These are phyloP conservation scores for Halocynthia aurantium DNA, from an alignment of 23 tunicate species.

Conservation along the genomic window DNA sequence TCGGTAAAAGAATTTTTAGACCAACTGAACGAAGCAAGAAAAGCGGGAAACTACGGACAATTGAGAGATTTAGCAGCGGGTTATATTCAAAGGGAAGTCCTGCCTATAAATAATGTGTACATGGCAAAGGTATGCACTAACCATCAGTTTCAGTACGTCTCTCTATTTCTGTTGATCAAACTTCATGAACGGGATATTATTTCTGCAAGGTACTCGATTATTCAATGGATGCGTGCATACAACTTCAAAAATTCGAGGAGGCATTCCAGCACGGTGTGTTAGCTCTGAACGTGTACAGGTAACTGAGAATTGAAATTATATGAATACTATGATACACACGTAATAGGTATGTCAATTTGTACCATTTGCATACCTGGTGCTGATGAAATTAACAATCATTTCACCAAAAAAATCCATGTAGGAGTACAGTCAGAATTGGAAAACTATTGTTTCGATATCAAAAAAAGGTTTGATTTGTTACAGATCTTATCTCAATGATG, in stretches of 20 bases:
- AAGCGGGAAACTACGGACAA: conserved; percentile 25
- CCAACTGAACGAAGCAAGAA: conserved; percentile 30
- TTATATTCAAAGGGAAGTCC: conserved; percentile 48
- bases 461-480: background rate
- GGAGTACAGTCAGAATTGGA: too few species aligned
- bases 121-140: conserved; percentile 67
- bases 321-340: too few species aligned
- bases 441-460: too few species aligned
- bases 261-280: conserved; percentile 62
- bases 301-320: background rate
- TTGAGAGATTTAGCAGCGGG: conserved; percentile 31
- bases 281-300: conserved; percentile 51
- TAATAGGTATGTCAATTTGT: background rate
- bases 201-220: conserved; percentile 53
- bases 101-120: conserved; percentile 65
- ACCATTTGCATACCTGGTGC: background rate
- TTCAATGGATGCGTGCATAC: conserved; percentile 74
- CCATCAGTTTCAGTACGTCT: background rate
- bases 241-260: conserved; percentile 32
- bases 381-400: background rate
- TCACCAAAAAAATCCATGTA: too few species aligned
- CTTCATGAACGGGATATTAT: background rate
- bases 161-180: background rate
- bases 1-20: conserved; percentile 37
- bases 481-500: conserved; percentile 45